Evolutionary conservation across 2,888 invertebrate species (phyloP), one percentile per base, ranked within the genome.

Genomic region (Parnassius mnemosyne): DNA sequence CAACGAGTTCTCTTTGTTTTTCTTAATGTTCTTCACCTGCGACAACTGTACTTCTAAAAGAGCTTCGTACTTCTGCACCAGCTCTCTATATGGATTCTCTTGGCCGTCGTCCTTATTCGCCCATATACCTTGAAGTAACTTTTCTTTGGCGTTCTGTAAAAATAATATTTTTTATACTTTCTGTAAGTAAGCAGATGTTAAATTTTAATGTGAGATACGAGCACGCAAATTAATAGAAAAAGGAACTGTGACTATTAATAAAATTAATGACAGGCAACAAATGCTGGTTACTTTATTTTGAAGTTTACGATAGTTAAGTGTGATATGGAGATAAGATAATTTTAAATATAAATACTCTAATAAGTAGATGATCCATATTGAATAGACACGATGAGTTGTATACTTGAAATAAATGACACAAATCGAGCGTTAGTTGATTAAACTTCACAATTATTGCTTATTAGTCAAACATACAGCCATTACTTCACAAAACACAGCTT

Each of bases 1-100:
- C 69, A 81, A 64, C 53, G 74, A 69, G 56, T 66, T 75, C 10
- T 77, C 79, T 71, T 87, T 89, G 67, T 80, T 85, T 75, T 88
- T 92, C 73, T 79, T 84, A 69, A 89, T 88, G 67, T 88, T 92
- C 75, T 87, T 93, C 55, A 92, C 92, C 62, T 94, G 93, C 65
- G 94, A 93, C 68, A 94, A 89, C 77, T 96, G 96, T 50, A 96
- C 95, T 79, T 96, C 95, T 43, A 96, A 86, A 59, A 97, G 89
- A 42, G 96, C 96, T 84, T 97, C 96, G 81, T 96, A 97, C 81
- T 97, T 97, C 80, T 96, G 96, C 58, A 96, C 96, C 71, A 97
- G 89, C 62, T 95, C 95, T 76, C 95, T 93, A 84, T 96, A 97
- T 0, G 95, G 94, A 81, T 96, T 96, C 67, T 92, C 92, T 71